Conservation (phyloP, 2,113 vertebrate species). For the Pipra filicauda region DNA sequence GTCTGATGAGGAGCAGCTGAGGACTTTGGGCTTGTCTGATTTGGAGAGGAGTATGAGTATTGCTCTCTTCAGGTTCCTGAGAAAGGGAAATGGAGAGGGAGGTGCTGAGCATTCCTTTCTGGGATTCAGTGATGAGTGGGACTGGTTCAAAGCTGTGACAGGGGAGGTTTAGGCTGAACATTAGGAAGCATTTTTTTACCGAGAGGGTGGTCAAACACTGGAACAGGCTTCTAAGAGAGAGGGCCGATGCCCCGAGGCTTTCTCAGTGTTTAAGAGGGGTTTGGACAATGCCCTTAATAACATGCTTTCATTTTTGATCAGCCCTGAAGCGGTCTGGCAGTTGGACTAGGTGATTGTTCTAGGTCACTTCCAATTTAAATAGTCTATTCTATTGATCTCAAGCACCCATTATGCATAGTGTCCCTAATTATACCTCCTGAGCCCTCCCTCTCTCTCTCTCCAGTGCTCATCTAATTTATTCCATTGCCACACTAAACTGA, state of each 20-base stretch:
- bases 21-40: background rate
- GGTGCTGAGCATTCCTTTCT: background rate
- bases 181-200: background rate
- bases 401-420: accelerated
- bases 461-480: background rate
- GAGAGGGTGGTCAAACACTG: background rate
- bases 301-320: background rate
- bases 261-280: background rate
- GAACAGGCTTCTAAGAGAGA: background rate
- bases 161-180: background rate
- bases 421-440: background rate
- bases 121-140: background rate
- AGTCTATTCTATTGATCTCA: background rate
- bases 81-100: background rate
- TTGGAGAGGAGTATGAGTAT: background rate
- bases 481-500: background rate
- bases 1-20: background rate
- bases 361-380: background rate
- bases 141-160: background rate
- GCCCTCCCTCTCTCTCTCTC: background rate
- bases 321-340: background rate
- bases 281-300: background rate
- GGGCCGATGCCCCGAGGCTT: accelerated
- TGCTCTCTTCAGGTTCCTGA: background rate
- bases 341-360: background rate